Base-by-base conservation (phyloP, 2,797 vertebrate species). In the Fratercula arctica region DNA sequence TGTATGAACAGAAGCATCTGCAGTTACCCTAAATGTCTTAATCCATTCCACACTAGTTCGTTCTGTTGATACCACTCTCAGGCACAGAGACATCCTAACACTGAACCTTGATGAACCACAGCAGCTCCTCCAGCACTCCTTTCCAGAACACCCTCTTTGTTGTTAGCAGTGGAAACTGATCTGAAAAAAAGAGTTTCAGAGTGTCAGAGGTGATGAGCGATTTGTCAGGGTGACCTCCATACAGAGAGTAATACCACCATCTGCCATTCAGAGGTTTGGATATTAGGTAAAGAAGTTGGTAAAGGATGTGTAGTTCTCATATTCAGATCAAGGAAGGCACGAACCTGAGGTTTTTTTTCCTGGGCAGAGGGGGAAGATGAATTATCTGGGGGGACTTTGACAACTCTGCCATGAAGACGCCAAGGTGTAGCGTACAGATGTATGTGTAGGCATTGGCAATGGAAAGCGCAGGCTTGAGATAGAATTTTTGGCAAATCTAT, bases 81-180 rank as follows among this genome's bases (percentile, higher is more conserved):
- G 21, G 53, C 75, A 80, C 5, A 31, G 28, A 51, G 26, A 39
- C 56, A 74, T 18, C 11, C 84, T 12, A 59, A 85, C 2, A 60
- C 25, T 1, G 1, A 97, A 99, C 99, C 98, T 99, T 99, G 87
- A 99, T 98, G 97, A 99, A 99, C 99, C 99, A 99, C 68, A 99
- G 97, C 92, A 99, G 91, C 92, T 99, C 99, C 97, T 99, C 99
- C 75, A 99, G 96, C 73, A 99, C 99, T 53, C 98, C 99, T 97
- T 98, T 99, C 99, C 99, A 99, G 96, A 99, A 99, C 3, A 99
- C 99, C 60, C 95, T 98, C 97, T 99, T 99, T 12, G 99, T 99
- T 3, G 99, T 99, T 76, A 99, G 96, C 97, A 99, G 95, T 4
- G 99, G 99, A 96, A 99, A 99, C 96, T 99, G 98, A 96, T 98